Conservation (phyloP, 2,888 invertebrate genomes). For the Steromphala cineraria region DNA sequence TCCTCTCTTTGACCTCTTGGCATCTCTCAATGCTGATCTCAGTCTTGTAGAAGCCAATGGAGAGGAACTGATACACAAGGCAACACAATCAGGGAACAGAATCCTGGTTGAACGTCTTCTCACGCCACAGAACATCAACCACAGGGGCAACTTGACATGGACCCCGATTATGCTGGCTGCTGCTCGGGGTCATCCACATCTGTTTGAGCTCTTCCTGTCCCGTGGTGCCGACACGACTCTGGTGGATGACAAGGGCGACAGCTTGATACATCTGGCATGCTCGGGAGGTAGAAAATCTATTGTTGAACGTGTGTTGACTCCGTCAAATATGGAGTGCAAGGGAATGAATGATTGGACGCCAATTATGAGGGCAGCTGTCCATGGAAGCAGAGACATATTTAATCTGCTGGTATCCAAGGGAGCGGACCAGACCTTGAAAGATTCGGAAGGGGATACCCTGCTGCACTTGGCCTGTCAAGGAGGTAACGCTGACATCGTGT, state of each 20-base stretch:
- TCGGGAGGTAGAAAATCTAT: neutral
- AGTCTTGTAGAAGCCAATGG: neutral
- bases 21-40: neutral
- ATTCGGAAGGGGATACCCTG: neutral
- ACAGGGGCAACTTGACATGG: neutral
- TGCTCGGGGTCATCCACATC: neutral
- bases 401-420: neutral
- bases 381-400: neutral
- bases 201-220: neutral
- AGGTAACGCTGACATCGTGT: neutral
- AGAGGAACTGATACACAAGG: neutral
- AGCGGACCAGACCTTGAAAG: neutral
- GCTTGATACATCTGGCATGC: neutral
- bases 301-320: neutral
- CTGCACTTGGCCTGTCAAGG: neutral
- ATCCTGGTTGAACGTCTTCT: neutral
- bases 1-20: neutral
- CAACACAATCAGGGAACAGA: neutral
- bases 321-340: neutral
- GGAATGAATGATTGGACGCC: neutral
- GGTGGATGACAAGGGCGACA: neutral
- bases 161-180: neutral
- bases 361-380: neutral
- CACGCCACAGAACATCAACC: neutral
- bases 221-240: neutral